phyloP scores from a whole-genome alignment of 2,888 invertebrate species.

The Chloromyia formosa region DNA sequence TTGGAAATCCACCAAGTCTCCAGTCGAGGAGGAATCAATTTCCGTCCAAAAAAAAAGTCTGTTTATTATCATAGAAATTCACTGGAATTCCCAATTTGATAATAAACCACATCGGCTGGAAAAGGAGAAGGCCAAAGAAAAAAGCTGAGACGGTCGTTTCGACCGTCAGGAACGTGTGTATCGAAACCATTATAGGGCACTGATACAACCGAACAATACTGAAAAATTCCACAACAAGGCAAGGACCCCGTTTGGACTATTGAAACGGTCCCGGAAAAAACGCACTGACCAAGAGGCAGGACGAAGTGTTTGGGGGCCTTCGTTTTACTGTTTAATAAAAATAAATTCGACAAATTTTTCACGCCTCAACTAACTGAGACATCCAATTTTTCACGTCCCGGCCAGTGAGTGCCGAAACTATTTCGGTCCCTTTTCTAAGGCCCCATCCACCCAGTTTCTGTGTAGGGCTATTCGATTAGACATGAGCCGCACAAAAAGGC shows the following conservation, averaged over 20 bases:
- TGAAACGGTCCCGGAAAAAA: neutral
- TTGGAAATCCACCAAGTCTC: slow-evolving; percentile 17
- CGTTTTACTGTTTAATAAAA: slow-evolving; percentile 43
- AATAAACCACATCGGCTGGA: slow-evolving; percentile 33
- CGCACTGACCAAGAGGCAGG: neutral
- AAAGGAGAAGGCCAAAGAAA: neutral
- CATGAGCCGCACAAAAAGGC: no score
- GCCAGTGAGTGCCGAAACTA: no score
- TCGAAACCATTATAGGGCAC: neutral
- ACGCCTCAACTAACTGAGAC: slow-evolving; percentile 43
- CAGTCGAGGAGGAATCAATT: slow-evolving; percentile 30
- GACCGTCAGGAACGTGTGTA: slow-evolving; percentile 10
- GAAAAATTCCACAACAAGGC: neutral
- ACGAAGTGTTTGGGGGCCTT: slow-evolving; percentile 7
- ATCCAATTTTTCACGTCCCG: slow-evolving; percentile 41
- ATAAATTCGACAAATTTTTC: slow-evolving; percentile 46
- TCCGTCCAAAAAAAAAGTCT: slow-evolving; percentile 31
- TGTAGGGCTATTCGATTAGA: neutral
- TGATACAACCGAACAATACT: neutral
- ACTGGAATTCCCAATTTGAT: slow-evolving; percentile 41
- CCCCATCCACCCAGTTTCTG: no score
- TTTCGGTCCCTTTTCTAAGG: neutral
- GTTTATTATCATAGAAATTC: slow-evolving; percentile 43
- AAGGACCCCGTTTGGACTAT: slow-evolving; percentile 8
- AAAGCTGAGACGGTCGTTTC: slow-evolving; percentile 28